Percentiles rank a stretch among this genome's conserved stretches.
These are phyloP conservation scores for Rhabdornis inornatus DNA, from an alignment of 2,113 vertebrate genomes.

Conservation along the genomic window DNA sequence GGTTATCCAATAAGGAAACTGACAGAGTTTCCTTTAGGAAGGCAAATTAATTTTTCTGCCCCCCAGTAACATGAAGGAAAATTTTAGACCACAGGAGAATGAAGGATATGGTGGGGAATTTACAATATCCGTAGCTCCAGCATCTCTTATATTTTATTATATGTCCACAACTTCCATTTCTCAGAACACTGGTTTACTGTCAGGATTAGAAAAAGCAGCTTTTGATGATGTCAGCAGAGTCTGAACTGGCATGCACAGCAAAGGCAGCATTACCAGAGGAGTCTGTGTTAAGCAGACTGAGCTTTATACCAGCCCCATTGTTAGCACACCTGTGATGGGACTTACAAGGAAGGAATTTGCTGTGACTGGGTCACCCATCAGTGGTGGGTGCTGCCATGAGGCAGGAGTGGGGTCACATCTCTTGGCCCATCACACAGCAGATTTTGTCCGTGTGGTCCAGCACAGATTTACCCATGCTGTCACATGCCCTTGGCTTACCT, in stretches of 20 bases:
- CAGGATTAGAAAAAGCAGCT: not conserved
- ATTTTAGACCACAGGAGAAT: not conserved
- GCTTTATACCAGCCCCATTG: not conserved
- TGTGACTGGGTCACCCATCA: not conserved
- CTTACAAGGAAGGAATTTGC: not conserved
- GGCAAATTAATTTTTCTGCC: not conserved
- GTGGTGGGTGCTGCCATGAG: not conserved
- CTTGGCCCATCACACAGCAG: rapidly evolving
- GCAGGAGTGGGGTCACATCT: not conserved
- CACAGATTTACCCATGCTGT: rapidly evolving
- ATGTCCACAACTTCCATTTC: not conserved
- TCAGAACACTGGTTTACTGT: not conserved
- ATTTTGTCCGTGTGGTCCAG: not conserved
- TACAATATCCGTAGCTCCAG: not conserved
- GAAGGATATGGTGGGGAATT: not conserved
- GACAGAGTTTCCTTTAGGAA: not conserved
- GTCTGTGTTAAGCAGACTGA: not conserved
- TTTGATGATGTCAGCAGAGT: not conserved
- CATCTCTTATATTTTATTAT: not conserved
- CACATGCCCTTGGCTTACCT: not conserved
- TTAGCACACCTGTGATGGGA: not conserved
- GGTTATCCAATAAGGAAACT: not conserved
- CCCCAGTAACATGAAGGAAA: not conserved
- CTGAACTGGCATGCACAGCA: not conserved
- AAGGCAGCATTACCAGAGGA: not conserved